A percentile compares a stretch with the other conserved stretches of the same genome.
Evolutionary conservation across 2,888 invertebrate species (phyloP).

Genomic region (Anarsia innoxiella): DNA sequence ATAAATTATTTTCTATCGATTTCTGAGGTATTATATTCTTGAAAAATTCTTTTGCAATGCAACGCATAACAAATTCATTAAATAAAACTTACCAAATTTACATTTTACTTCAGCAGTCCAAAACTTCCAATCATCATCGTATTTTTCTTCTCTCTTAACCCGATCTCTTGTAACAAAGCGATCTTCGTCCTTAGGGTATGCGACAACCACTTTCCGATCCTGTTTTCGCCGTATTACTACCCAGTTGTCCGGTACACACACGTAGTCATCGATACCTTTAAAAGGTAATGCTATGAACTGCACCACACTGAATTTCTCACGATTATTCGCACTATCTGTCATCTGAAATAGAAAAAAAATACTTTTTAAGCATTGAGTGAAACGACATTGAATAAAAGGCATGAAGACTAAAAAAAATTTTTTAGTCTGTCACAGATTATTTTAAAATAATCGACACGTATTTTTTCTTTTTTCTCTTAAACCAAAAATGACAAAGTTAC

Average conservation of each 20-base stretch:
- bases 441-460: too few relatives aligned
- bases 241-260: slow-evolving; percentile 13
- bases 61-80: slow-evolving; percentile 5
- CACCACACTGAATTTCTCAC: slow-evolving; percentile 1
- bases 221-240: neutral
- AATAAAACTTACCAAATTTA: slow-evolving; percentile 12
- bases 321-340: neutral
- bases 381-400: too few relatives aligned
- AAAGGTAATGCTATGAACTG: slow-evolving; percentile 14
- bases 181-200: slow-evolving; percentile 13
- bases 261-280: slow-evolving; percentile 14
- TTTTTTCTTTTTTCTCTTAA: too few relatives aligned
- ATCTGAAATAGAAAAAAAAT: neutral
- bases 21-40: slow-evolving; percentile 1
- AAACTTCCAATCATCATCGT: slow-evolving; percentile 9
- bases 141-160: slow-evolving; percentile 11
- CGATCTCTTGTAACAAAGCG: slow-evolving; percentile 12
- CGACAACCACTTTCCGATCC: slow-evolving; percentile 2
- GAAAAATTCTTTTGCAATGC: slow-evolving; percentile 1
- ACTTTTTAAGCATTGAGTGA: neutral
- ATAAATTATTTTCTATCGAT: slow-evolving; percentile 1
- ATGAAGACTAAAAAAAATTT: too few relatives aligned
- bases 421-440: too few relatives aligned
- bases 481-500: too few relatives aligned
- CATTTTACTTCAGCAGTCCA: slow-evolving; percentile 10